Evolutionary conservation across 2,888 invertebrate species (phyloP).

Genomic region (Fragum whitleyi): DNA sequence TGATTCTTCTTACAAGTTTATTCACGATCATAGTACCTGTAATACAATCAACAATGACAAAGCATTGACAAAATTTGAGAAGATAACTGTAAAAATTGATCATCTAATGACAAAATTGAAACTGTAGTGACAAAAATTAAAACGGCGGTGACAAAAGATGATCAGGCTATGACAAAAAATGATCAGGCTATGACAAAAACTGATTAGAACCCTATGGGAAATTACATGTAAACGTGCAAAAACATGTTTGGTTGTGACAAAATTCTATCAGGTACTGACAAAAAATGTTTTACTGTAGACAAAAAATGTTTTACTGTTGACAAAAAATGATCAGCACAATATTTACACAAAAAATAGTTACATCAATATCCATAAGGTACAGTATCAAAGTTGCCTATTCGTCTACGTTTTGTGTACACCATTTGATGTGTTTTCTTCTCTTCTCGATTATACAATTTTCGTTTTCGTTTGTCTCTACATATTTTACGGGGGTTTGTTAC

Average conservation of each 20-base stretch:
- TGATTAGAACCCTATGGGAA: neutral
- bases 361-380: conserved; percentile 50
- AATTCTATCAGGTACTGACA: neutral
- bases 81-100: neutral
- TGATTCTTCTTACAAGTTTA: too few species aligned
- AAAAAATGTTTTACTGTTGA: too few species aligned
- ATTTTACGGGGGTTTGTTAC: conserved; percentile 59
- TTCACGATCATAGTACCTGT: too few species aligned
- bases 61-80: neutral
- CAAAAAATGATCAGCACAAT: too few species aligned
- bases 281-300: neutral
- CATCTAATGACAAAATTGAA: conserved; percentile 7
- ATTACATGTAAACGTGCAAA: neutral
- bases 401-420: conserved; percentile 60
- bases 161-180: conserved; percentile 15
- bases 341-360: too few species aligned
- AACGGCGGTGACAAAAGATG: neutral
- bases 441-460: conserved; percentile 88
- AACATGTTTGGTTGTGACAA: conserved; percentile 4
- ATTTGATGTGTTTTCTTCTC: conserved; percentile 81
- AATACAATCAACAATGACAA: too few species aligned
- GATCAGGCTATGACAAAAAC: neutral
- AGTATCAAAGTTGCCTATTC: conserved; percentile 50
- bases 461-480: conserved; percentile 88
- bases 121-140: neutral